phyloP scores from a whole-genome alignment of 23 tunicate species.

The Botrylloides violaceus region DNA sequence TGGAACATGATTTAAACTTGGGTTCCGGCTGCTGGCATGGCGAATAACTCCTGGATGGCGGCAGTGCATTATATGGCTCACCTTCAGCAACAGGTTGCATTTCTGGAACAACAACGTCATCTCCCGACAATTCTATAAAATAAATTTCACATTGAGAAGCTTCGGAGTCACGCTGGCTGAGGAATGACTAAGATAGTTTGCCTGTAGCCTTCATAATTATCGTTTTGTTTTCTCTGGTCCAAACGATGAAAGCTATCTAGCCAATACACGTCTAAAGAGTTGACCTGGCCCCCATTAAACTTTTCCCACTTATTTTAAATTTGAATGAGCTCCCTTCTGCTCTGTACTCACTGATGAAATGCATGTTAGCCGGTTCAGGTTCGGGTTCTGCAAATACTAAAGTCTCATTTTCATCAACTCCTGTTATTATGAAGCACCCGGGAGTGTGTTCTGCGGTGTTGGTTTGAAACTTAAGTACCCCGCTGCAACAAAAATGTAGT shows the following conservation, averaged over 20 bases:
- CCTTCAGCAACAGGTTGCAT: constrained; percentile 34
- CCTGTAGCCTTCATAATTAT: too few relatives aligned
- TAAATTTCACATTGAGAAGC: constrained; percentile 10
- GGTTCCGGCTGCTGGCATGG: constrained; percentile 56
- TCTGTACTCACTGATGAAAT: too few relatives aligned
- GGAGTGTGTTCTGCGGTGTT: constrained; percentile 63
- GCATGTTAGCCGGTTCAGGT: constrained; percentile 44
- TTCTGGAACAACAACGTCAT: constrained; percentile 29
- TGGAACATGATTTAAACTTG: constrained; percentile 53
- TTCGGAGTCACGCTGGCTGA: background rate
- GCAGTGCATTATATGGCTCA: background rate
- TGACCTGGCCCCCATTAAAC: too few relatives aligned
- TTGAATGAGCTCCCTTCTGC: too few relatives aligned
- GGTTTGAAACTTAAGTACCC: constrained; percentile 78
- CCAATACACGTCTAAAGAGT: too few relatives aligned
- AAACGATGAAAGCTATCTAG: too few relatives aligned
- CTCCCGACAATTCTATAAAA: background rate
- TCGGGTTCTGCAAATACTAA: constrained; percentile 29
- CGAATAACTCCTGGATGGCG: background rate
- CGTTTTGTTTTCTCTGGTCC: too few relatives aligned
- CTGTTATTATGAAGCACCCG: constrained; percentile 28
- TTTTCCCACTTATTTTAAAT: too few relatives aligned
- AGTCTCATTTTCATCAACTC: background rate
- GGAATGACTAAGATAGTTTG: too few relatives aligned
- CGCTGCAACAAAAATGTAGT: constrained; percentile 45